Conservation (phyloP, 2,888 invertebrate species). For the Melanchra persicariae region DNA sequence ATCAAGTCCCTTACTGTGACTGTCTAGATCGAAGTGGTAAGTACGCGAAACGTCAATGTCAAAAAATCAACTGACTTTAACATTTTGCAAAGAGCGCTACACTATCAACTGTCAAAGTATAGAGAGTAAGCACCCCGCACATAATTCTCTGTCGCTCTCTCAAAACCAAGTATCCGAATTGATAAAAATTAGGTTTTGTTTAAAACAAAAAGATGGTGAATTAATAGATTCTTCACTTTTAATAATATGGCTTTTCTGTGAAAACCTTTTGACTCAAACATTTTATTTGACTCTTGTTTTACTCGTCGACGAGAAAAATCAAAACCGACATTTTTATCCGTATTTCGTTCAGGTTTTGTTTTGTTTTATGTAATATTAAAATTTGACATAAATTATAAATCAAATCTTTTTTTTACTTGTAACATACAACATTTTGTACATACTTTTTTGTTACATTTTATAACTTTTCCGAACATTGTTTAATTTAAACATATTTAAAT, state of each 20-base stretch:
- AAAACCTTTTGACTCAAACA: conserved; percentile 4
- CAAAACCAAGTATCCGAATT: background rate
- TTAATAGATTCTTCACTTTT: background rate
- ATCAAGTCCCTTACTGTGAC: too few relatives aligned
- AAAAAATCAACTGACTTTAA: background rate
- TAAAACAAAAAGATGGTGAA: conserved; percentile 1
- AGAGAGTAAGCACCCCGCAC: background rate
- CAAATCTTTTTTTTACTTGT: background rate
- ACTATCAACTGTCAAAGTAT: conserved; percentile 17
- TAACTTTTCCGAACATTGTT: background rate
- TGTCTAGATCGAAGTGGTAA: background rate
- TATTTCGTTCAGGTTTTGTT: background rate
- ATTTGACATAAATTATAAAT: background rate
- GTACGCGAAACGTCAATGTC: background rate
- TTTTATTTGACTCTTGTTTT: background rate
- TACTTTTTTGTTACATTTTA: background rate
- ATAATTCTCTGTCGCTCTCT: conserved; percentile 1
- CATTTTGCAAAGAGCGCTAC: background rate
- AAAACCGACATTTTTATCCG: background rate
- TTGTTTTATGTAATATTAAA: background rate
- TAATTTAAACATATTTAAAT: conserved; percentile 11
- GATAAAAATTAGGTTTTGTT: conserved; percentile 8
- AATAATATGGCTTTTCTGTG: background rate
- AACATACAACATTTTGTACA: background rate
- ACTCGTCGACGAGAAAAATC: background rate